phyloP scores from a whole-genome alignment of 2,888 invertebrate genomes.

The Chrysolina americana region DNA sequence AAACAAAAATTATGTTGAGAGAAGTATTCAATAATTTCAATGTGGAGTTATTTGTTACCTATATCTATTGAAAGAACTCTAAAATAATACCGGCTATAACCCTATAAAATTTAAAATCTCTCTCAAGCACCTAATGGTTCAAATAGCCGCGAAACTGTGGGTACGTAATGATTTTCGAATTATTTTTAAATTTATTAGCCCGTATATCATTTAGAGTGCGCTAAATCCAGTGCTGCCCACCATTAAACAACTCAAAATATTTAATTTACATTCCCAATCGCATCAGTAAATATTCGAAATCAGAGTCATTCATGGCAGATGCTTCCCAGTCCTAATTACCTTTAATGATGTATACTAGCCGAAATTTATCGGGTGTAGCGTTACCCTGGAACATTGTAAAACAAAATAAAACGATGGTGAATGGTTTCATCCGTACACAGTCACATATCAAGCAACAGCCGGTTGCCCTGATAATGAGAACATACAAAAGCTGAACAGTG shows the following conservation, averaged over 20 bases:
- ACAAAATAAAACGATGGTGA: slow-evolving; percentile 60
- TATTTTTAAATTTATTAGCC: slow-evolving; percentile 15
- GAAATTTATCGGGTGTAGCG: slow-evolving; percentile 57
- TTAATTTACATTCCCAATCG: slow-evolving; percentile 33
- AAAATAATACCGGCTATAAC: too few species aligned
- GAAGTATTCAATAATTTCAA: too few species aligned
- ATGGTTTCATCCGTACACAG: slow-evolving; percentile 48
- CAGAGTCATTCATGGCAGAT: slow-evolving; percentile 56
- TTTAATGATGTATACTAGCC: slow-evolving; percentile 63
- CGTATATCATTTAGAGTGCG: slow-evolving; percentile 11
- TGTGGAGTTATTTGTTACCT: too few species aligned
- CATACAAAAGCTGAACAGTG: slow-evolving; percentile 43
- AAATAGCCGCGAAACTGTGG: slow-evolving; percentile 9
- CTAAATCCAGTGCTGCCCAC: slow-evolving; percentile 19
- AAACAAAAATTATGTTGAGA: too few species aligned
- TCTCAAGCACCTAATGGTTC: background rate
- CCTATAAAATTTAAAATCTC: background rate
- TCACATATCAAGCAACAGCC: slow-evolving; percentile 63
- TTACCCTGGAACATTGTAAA: slow-evolving; percentile 44
- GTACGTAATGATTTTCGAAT: slow-evolving; percentile 9
- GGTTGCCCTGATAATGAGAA: slow-evolving; percentile 57
- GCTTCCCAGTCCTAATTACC: slow-evolving; percentile 60
- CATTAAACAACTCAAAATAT: slow-evolving; percentile 29
- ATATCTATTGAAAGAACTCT: too few species aligned
- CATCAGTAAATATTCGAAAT: slow-evolving; percentile 39